These are phyloP conservation scores for Takifugu flavidus DNA, from an alignment of 2,113 vertebrate species.

Conservation along the genomic window DNA sequence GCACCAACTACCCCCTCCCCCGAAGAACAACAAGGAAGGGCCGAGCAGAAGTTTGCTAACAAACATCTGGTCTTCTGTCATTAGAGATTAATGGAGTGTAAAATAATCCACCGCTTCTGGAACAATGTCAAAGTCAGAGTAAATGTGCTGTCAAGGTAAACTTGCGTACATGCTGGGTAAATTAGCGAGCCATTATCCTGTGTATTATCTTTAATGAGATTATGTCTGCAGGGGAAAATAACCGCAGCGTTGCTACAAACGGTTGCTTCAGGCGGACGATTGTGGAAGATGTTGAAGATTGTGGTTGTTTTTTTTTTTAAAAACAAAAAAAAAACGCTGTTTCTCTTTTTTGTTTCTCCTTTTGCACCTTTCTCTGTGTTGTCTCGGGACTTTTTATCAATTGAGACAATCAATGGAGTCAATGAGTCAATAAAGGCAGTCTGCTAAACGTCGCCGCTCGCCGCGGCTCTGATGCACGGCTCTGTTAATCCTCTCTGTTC, in stretches of 20 bases:
- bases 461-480: conserved; percentile 65
- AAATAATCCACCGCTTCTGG: conserved; percentile 63
- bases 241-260: conserved; percentile 31
- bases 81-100: conserved; percentile 73
- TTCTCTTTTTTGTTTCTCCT: conserved; percentile 18
- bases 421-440: conserved; percentile 75
- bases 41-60: conserved; percentile 64
- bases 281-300: not conserved
- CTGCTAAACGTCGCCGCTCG: conserved; percentile 60
- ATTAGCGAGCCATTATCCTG: conserved; percentile 50
- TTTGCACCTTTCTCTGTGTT: conserved; percentile 51
- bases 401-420: conserved; percentile 74
- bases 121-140: conserved; percentile 70
- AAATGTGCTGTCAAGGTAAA: conserved; percentile 55
- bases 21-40: conserved; percentile 45
- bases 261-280: not conserved
- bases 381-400: conserved; percentile 69
- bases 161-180: conserved; percentile 47
- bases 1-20: not conserved
- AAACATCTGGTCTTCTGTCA: conserved; percentile 76
- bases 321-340: conserved; percentile 38
- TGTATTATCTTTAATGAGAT: conserved; percentile 46
- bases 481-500: conserved; percentile 60
- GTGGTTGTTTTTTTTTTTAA: conserved; percentile 31
- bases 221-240: conserved; percentile 29